Evolutionary conservation across 2,797 vertebrate species (phyloP).

Genomic region (Sebastes vulpes): DNA sequence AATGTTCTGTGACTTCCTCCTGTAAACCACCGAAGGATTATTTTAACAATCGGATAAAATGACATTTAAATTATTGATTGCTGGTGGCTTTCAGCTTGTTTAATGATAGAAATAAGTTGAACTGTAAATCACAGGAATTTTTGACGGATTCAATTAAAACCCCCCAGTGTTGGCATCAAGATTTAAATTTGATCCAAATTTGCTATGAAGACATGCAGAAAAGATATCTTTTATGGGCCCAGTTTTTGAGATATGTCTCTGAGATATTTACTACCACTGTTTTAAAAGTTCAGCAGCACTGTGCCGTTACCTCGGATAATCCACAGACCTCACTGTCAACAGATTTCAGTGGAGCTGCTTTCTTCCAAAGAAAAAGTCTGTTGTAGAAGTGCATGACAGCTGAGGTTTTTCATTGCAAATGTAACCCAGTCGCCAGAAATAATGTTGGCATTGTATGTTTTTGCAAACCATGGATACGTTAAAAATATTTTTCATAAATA

Average conservation of each 20-base stretch:
- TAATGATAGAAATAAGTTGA: not conserved
- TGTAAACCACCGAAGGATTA: slow-evolving; percentile 2
- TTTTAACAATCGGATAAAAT: slow-evolving; percentile 11
- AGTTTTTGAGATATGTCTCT: not conserved
- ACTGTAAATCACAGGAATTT: not conserved
- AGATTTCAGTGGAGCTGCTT: not conserved
- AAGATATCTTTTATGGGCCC: not conserved
- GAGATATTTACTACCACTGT: not conserved
- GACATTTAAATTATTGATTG: not conserved
- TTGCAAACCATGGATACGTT: not conserved
- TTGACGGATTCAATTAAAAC: not conserved
- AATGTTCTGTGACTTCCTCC: not conserved
- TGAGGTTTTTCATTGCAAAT: not conserved
- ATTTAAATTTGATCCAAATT: not conserved
- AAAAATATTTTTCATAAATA: not conserved
- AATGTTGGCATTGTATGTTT: not conserved
- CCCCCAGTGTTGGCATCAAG: not conserved
- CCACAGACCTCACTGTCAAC: not conserved
- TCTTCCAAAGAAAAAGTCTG: not conserved
- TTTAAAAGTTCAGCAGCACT: not conserved
- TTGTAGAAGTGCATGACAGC: not conserved
- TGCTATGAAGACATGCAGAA: not conserved
- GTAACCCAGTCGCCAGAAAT: not conserved
- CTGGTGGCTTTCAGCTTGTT: not conserved
- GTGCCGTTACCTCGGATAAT: not conserved